Base-by-base conservation (phyloP, 2,888 invertebrate genomes). In the Hemistola chrysoprasaria region DNA sequence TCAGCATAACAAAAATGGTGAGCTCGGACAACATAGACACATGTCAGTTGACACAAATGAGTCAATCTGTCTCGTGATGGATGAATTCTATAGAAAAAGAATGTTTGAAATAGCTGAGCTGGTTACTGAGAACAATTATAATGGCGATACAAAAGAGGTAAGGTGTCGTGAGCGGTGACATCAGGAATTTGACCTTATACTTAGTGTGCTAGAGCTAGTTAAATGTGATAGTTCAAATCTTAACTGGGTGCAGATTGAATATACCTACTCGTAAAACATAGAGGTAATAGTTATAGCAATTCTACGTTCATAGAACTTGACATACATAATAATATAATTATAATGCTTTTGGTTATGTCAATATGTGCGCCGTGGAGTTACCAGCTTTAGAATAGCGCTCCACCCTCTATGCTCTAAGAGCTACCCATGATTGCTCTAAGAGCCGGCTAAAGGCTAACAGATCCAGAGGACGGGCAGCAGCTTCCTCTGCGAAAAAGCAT, bases 161-260 rank as follows among this genome's bases (percentile, higher is more conserved):
- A 31, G 30, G 45, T 23, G 35, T 26, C 22, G 25, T 40, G 22
- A 39, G 40, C 11, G 39, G 43, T 52, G 54, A 55, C 46, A 52
- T 54, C 43, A 52, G 54, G 48, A 39, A 46, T 55, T 39, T 52
- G 40, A 55, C 54, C 54, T 55, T 55, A 43, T n/a, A n/a, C n/a
- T n/a, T n/a, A n/a, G n/a, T 26, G 26, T 42, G 25, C 24, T 42
- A 23, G 26, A 27, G 25, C 32, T 16, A 28, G 36, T 16, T 30
- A 30, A 52, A 50, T 47, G 43, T 37, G 47, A 48, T 53, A 51
- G 49, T 54, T 54, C 47, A 49, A 34, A 45, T 46, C 47, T 45
- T 46, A 30, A 26, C 22, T 39, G 20, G 11, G 28, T 36, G 28
- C 21, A 28, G 25, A 24, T 5, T 30, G 22, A 9, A 32, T 16